These are phyloP conservation scores for Mythimna loreyi DNA, from an alignment of 2,888 invertebrate species.

Conservation along the genomic window DNA sequence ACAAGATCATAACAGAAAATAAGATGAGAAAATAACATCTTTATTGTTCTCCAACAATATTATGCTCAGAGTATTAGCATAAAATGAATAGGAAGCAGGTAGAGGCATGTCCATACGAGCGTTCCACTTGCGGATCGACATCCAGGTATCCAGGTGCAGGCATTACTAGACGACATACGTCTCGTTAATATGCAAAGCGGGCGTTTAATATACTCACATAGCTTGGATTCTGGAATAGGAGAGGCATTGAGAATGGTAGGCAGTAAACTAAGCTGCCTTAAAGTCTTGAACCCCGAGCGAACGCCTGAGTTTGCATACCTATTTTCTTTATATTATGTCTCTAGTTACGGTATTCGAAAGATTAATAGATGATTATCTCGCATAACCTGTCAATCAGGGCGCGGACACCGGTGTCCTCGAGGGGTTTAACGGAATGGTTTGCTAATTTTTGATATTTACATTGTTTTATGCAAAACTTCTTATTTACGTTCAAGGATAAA, in stretches of 20 bases:
- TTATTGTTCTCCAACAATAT: slow-evolving; percentile 17
- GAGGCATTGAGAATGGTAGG: neutral
- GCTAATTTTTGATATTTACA: no score
- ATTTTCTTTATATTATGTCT: no score
- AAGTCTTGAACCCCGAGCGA: no score
- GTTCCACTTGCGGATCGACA: slow-evolving; percentile 2
- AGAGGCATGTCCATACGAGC: slow-evolving; percentile 19
- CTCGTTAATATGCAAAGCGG: slow-evolving; percentile 42
- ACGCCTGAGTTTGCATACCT: no score
- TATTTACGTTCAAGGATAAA: no score
- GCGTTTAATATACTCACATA: slow-evolving; percentile 47
- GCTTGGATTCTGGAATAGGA: slow-evolving; percentile 14
- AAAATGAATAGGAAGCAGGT: slow-evolving; percentile 31
- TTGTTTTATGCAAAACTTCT: no score
- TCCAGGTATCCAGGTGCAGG: neutral
- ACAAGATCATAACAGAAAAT: no score
- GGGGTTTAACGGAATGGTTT: no score
- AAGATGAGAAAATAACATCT: neutral
- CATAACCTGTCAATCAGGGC: no score
- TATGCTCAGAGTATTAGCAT: slow-evolving; percentile 28
- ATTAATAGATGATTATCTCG: no score
- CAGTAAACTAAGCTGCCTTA: neutral
- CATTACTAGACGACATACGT: slow-evolving; percentile 18
- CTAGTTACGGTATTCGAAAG: no score
- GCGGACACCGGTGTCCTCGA: no score